A percentile compares a stretch with the other conserved stretches of the same genome.
These are phyloP conservation scores for Progne subis DNA, from an alignment of 2,113 vertebrate species.

Conservation along the genomic window DNA sequence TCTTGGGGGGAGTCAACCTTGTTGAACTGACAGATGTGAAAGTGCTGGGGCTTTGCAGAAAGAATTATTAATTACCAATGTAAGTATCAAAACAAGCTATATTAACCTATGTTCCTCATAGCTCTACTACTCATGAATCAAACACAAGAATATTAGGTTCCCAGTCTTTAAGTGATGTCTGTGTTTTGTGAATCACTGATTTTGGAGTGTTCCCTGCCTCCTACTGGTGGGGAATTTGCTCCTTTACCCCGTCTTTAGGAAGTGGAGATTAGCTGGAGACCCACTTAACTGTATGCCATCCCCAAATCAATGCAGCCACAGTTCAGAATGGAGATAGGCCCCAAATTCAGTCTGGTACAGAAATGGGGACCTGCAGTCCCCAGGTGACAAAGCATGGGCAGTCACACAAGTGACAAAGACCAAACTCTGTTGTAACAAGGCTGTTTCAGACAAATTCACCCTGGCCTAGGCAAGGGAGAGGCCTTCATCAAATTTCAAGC, in stretches of 20 bases:
- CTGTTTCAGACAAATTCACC: not conserved
- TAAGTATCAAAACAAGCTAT: not conserved
- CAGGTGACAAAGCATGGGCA: not conserved
- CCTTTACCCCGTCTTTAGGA: not conserved
- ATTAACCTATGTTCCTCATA: not conserved
- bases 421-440: not conserved
- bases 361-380: not conserved
- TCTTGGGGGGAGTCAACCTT: not conserved
- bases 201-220: not conserved
- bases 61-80: not conserved
- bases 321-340: not conserved
- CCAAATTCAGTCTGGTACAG: not conserved
- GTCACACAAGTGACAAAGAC: not conserved
- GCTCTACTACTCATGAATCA: not conserved
- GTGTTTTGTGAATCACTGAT: not conserved
- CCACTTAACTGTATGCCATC: rapidly evolving
- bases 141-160: too few relatives aligned
- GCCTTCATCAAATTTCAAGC: not conserved
- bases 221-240: not conserved
- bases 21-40: not conserved
- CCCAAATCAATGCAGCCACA: not conserved
- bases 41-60: not conserved
- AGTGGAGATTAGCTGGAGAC: not conserved
- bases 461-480: not conserved
- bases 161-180: not conserved